Conservation (phyloP, 2,888 invertebrate species). For the Drosophila melanocephala region DNA sequence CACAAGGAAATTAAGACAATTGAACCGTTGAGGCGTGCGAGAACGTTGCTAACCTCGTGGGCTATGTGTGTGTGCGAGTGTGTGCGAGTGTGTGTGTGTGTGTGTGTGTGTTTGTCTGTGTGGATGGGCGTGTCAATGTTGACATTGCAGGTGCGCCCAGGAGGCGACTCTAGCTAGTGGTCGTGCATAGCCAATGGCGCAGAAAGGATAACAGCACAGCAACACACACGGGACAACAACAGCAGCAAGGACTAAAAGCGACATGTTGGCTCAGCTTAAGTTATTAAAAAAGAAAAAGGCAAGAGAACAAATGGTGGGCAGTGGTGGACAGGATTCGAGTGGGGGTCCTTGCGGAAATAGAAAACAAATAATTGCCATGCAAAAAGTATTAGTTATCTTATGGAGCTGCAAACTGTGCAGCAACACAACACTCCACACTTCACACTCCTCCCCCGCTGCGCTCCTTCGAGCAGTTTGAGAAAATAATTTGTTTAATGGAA, state of each 20-base stretch:
- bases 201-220: constrained; percentile 76
- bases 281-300: constrained; percentile 64
- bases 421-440: not conserved
- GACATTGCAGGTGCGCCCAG: constrained; percentile 79
- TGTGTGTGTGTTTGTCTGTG: constrained; percentile 31
- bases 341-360: constrained; percentile 46
- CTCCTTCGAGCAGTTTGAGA: constrained; percentile 52
- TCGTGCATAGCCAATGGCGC: constrained; percentile 75
- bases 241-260: constrained; percentile 42
- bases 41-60: constrained; percentile 57
- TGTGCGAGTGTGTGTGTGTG: not conserved
- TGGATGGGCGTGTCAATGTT: constrained; percentile 70
- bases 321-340: not conserved
- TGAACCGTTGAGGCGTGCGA: constrained; percentile 82
- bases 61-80: constrained; percentile 11
- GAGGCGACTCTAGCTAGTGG: constrained; percentile 36
- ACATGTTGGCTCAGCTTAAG: constrained; percentile 79
- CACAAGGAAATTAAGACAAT: constrained; percentile 82
- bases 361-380: constrained; percentile 82
- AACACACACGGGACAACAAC: constrained; percentile 20
- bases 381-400: constrained; percentile 74
- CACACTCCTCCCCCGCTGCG: not conserved
- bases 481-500: constrained; percentile 82
- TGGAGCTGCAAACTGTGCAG: constrained; percentile 31
- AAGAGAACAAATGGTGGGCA: constrained; percentile 28